phyloP scores from a whole-genome alignment of 2,888 invertebrate genomes.

The Volucella inflata region DNA sequence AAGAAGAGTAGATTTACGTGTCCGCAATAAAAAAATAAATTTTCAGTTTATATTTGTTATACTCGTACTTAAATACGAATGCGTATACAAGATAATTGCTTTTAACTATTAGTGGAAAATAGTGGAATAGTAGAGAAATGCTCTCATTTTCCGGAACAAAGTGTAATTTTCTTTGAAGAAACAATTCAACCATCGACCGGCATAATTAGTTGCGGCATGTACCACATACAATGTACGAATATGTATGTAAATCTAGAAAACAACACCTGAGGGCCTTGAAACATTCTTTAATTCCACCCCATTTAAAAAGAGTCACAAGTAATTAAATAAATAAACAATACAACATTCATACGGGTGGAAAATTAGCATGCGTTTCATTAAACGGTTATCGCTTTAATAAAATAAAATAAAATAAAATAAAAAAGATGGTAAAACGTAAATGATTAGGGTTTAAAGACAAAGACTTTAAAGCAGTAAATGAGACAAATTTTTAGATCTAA shows the following conservation, averaged over 20 bases:
- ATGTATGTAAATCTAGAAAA: slow-evolving; percentile 10
- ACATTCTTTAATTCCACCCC: slow-evolving; percentile 54
- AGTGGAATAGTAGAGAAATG: slow-evolving; percentile 45
- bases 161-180: slow-evolving; percentile 48
- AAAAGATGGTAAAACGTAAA: slow-evolving; percentile 16
- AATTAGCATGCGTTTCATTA: slow-evolving; percentile 69
- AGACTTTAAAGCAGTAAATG: not conserved
- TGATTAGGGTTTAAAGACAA: slow-evolving; percentile 3
- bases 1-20: slow-evolving; percentile 29
- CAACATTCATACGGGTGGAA: slow-evolving; percentile 64
- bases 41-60: slow-evolving; percentile 23
- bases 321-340: slow-evolving; percentile 73
- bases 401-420: slow-evolving; percentile 20
- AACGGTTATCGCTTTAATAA: slow-evolving; percentile 61
- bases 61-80: not conserved
- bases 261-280: slow-evolving; percentile 64
- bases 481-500: no score
- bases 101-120: slow-evolving; percentile 44
- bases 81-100: not conserved
- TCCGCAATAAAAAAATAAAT: slow-evolving; percentile 25
- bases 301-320: slow-evolving; percentile 67
- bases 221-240: slow-evolving; percentile 22
- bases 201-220: slow-evolving; percentile 59
- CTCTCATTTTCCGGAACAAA: slow-evolving; percentile 53
- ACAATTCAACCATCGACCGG: slow-evolving; percentile 37